These are phyloP conservation scores for Neoaliturus tenellus DNA, from an alignment of 2,888 invertebrate genomes.

Conservation along the genomic window DNA sequence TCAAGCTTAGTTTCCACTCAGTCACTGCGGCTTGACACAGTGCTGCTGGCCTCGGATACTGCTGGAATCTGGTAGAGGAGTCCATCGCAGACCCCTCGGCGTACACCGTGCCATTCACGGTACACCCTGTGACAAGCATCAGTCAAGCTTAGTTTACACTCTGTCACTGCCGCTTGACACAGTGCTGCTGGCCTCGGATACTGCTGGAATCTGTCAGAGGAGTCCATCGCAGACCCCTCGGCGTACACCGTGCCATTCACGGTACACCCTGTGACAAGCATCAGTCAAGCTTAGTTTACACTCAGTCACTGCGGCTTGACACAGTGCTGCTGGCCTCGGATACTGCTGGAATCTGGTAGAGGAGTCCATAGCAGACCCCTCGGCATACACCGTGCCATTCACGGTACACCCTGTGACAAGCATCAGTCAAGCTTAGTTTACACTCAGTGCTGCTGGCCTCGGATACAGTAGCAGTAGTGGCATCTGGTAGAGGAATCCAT, in stretches of 20 bases:
- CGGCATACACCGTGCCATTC: conserved; percentile 84
- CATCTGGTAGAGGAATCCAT: conserved; percentile 87
- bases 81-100: conserved; percentile 90
- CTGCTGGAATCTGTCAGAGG: conserved; percentile 90
- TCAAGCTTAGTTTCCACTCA: too few relatives aligned
- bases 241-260: conserved; percentile 84
- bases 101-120: conserved; percentile 83
- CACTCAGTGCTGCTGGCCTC: conserved; percentile 85
- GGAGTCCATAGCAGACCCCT: conserved; percentile 90
- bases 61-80: conserved; percentile 86
- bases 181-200: conserved; percentile 81
- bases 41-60: conserved; percentile 83
- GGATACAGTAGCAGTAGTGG: conserved; percentile 91
- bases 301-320: conserved; percentile 88
- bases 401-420: conserved; percentile 78
- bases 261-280: conserved; percentile 77
- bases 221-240: conserved; percentile 89
- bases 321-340: conserved; percentile 83
- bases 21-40: conserved; percentile 88
- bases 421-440: too few relatives aligned
- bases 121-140: conserved; percentile 77
- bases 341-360: conserved; percentile 89
- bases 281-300: too few relatives aligned
- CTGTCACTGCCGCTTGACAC: conserved; percentile 88
- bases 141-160: too few relatives aligned